Base-by-base conservation (phyloP, 2,888 invertebrate species). In the Gibbula magus region DNA sequence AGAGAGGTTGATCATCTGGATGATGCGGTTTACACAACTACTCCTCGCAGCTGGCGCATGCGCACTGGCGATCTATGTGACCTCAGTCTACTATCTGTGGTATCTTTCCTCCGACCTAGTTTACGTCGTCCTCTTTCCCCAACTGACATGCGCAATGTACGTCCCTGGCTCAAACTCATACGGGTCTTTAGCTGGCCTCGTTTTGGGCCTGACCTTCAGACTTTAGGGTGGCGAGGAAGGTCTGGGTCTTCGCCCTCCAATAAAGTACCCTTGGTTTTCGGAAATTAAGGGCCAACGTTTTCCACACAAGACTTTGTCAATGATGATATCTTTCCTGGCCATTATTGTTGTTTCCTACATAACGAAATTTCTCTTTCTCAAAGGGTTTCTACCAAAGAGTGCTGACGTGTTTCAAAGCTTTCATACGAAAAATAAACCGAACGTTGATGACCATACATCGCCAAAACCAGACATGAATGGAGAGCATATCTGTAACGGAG, bases 91-190 rank as follows among this genome's bases (percentile, higher is more conserved):
- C 93, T 98, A 98, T 13, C 94, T 99, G 82, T 99, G 98, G 98
- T 98, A 97, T 82, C 96, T 99, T 96, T 99, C 99, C 94, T 98
- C 98, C 76, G 99, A 99, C 94, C 94, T 99, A 92, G 98, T 99
- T 85, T 99, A 99, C 95, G 98, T 98, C 88, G 98, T 99, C 92
- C 95, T 99, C 87, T 99, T 99, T 94, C 99, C 99, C 0, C 99
- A 98, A 94, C 95, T 99, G 35, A 94, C 99, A 88, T 98, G 98
- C 96, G 99, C 99, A 88, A 98, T 99, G 22, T 98, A 99, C 94
- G 97, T 98, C 94, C 96, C 97, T 93, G 95, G 96, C 85, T 97
- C 97, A 94, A 99, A 99, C 94, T 98, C 98, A 13, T 99, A 99
- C 93, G 99, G 99, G 52, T 98, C 98, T 54, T 94, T 99, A 77